Base-by-base conservation (phyloP, 2,113 vertebrate genomes). In the Excalfactoria chinensis region DNA sequence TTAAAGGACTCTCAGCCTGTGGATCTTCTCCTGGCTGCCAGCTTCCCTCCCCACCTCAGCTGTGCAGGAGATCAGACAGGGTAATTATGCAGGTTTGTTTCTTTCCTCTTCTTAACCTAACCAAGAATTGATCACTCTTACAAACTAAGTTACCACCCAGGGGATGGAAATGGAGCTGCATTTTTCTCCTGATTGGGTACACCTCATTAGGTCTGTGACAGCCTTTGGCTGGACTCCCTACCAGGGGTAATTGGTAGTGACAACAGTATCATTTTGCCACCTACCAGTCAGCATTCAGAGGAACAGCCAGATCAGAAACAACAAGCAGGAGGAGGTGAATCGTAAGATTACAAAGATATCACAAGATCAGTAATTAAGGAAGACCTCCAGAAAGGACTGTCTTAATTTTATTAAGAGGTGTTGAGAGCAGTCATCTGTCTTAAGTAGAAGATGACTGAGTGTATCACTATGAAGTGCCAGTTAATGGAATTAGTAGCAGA, bases 141-240 rank as follows among this genome's bases (percentile, higher is more conserved):
- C 51, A 70, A 80, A 91, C 28, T 6, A 63, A 63, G 60, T 74
- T 90, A 79, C 68, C 46, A 68, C 48, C 28, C 75, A 37, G 59
- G 82, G 84, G n/a, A 49, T 13, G 43, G 46, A 76, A 89, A 34
- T 34, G 44, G 70, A 83, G 35, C 28, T 0, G 0, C 40, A 41
- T 77, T 95, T 90, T 89, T 59, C 77, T 86, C 40, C 89, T 85
- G 84, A 58, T 63, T 86, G 79, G 73, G 79, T 60, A 91, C 82
- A 94, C 82, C 76, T 96, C 92, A 58, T 95, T 95, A 95, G 73
- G 67, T 88, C 82, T 86, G 81, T 3, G 6, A 84, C 59, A 91
- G 93, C 55, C 59, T 86, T 88, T 8, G 3, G 62, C 88, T 92
- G 67, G 79, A 68, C 79, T 91, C 73, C 75, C 84, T 74, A 46